Evolutionary conservation across 2,888 invertebrate genomes (phyloP).

Genomic region (Sclerodermus sp.): DNA sequence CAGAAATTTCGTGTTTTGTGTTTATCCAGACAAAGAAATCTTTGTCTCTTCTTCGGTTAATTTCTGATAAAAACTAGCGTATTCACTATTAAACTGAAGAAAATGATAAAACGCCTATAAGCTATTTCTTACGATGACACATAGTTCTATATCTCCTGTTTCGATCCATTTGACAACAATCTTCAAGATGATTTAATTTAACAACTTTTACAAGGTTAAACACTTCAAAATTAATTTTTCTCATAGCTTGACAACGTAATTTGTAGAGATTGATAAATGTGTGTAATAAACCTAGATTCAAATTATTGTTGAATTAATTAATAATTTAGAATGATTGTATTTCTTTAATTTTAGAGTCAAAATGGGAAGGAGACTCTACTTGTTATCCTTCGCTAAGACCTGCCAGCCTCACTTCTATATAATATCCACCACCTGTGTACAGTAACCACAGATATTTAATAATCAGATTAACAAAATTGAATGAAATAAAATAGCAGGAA

Average conservation of each 20-base stretch:
- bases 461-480: slow-evolving; percentile 23
- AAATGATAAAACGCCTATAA: no score
- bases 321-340: background rate
- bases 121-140: no score
- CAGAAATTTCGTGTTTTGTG: background rate
- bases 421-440: slow-evolving; percentile 48
- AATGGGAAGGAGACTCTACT: slow-evolving; percentile 56
- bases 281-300: background rate
- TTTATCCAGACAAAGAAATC: background rate
- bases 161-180: no score
- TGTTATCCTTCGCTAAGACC: slow-evolving; percentile 55
- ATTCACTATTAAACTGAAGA: no score
- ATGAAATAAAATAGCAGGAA: slow-evolving; percentile 16
- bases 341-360: slow-evolving; percentile 47
- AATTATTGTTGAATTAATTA: background rate
- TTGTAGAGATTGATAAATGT: background rate
- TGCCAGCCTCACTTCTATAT: slow-evolving; percentile 54
- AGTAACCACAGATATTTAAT: slow-evolving; percentile 36
- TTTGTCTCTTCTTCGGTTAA: no score
- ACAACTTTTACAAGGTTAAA: no score
- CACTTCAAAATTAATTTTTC: no score
- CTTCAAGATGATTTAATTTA: no score
- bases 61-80: no score
- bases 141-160: no score
- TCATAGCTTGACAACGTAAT: no score